Percentiles rank a stretch among this genome's conserved stretches.
Evolutionary conservation across 2,797 vertebrate species (phyloP).

Genomic region (Brachyalestes nurse): DNA sequence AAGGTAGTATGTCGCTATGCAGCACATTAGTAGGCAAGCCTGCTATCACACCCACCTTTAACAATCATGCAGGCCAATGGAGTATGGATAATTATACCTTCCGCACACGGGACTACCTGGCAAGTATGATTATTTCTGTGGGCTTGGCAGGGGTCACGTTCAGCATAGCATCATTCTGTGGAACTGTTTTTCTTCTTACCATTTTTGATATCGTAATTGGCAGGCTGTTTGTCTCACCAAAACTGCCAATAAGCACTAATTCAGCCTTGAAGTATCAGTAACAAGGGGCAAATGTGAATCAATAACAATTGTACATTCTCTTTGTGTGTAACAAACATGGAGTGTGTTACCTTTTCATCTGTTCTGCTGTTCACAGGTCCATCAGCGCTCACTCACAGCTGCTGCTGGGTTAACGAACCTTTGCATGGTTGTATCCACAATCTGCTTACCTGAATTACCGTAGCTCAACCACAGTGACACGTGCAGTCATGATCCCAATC

Average conservation of each 20-base stretch:
- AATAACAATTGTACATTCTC: background rate
- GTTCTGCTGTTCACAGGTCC: slow-evolving; percentile 3
- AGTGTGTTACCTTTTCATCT: slow-evolving; percentile 3
- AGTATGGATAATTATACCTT: background rate
- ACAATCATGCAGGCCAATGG: background rate
- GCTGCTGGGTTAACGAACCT: background rate
- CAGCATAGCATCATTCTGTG: background rate
- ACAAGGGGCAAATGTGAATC: slow-evolving; percentile 2
- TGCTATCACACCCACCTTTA: background rate
- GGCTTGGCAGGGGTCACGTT: too few relatives aligned
- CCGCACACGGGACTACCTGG: background rate
- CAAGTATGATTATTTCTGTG: background rate
- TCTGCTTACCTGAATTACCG: background rate
- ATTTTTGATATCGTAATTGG: background rate
- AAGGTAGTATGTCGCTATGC: background rate
- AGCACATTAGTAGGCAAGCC: background rate
- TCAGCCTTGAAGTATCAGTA: slow-evolving; percentile 14
- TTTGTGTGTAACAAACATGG: background rate
- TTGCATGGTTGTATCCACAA: background rate
- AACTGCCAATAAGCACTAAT: slow-evolving; percentile 14
- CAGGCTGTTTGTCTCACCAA: background rate
- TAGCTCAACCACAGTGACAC: background rate
- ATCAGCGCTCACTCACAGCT: background rate
- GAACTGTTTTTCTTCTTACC: background rate
- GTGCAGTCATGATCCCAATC: background rate